Evolutionary conservation across 2,888 invertebrate genomes (phyloP).

Genomic region (Tipula lateralis): DNA sequence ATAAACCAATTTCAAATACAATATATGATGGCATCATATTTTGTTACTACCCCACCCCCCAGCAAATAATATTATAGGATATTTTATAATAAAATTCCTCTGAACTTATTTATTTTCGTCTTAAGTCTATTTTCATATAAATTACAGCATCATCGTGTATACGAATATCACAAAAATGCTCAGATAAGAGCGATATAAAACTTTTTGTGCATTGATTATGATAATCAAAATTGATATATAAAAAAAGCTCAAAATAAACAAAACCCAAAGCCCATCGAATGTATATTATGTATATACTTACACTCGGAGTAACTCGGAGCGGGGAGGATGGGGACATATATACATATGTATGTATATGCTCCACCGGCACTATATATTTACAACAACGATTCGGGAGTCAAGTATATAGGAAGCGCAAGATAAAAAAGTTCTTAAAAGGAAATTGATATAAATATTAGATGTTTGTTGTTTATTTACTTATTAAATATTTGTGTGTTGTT

Average conservation of each 20-base stretch:
- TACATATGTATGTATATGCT: not conserved
- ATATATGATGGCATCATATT: no score
- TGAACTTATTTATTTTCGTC: not conserved
- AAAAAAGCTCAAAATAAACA: not conserved
- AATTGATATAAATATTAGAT: not conserved
- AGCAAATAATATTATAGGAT: not conserved
- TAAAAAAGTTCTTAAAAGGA: not conserved
- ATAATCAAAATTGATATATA: not conserved
- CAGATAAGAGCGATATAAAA: not conserved
- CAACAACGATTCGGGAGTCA: not conserved
- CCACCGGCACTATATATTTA: not conserved
- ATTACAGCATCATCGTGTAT: not conserved
- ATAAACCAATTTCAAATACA: no score
- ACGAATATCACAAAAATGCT: not conserved
- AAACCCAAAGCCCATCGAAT: not conserved
- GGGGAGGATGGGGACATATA: not conserved
- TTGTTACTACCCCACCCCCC: not conserved
- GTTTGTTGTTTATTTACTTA: not conserved
- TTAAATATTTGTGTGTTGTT: not conserved
- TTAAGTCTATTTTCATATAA: not conserved
- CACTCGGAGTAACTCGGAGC: no score
- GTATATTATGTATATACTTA: not conserved
- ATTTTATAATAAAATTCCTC: not conserved
- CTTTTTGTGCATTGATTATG: constrained; percentile 14
- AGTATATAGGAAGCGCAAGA: not conserved